These are phyloP conservation scores for Montipora capitata DNA, from an alignment of 92 coral and sea anemone species.

Conservation along the genomic window DNA sequence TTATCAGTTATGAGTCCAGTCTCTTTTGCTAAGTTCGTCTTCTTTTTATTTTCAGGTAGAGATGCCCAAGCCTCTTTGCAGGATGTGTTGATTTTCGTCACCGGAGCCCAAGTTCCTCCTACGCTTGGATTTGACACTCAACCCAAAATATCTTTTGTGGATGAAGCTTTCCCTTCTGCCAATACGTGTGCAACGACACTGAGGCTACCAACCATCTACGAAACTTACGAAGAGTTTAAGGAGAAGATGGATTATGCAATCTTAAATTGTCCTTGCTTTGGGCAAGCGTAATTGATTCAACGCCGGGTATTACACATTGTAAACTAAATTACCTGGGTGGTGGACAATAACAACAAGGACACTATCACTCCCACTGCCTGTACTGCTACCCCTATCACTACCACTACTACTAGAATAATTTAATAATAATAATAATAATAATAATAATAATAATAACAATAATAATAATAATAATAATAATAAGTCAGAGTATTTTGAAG, in stretches of 20 bases:
- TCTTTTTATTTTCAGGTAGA: conserved; percentile 5
- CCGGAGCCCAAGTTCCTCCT: conserved; percentile 45
- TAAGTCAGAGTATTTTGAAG: no score
- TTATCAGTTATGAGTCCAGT: no score
- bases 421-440: no score
- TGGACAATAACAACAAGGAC: no score
- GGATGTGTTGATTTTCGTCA: conserved; percentile 44
- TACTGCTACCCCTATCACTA: no score
- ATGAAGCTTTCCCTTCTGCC: conserved; percentile 23
- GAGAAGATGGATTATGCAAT: conserved; percentile 32
- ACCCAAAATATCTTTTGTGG: conserved; percentile 25
- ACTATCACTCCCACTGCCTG: no score
- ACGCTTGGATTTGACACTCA: conserved; percentile 31
- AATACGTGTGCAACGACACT: conserved; percentile 27
- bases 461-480: no score
- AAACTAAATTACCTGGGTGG: no score
- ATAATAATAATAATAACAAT: no score
- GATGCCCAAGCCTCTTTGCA: conserved; percentile 44
- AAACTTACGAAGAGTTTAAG: conserved; percentile 34
- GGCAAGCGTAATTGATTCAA: neutral
- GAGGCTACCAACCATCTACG: conserved; percentile 35
- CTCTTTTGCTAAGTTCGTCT: neutral
- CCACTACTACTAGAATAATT: no score
- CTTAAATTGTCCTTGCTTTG: conserved; percentile 22
- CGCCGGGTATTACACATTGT: no score